phyloP scores from a whole-genome alignment of 2,888 invertebrate species.

The Macrophya alboannulata region DNA sequence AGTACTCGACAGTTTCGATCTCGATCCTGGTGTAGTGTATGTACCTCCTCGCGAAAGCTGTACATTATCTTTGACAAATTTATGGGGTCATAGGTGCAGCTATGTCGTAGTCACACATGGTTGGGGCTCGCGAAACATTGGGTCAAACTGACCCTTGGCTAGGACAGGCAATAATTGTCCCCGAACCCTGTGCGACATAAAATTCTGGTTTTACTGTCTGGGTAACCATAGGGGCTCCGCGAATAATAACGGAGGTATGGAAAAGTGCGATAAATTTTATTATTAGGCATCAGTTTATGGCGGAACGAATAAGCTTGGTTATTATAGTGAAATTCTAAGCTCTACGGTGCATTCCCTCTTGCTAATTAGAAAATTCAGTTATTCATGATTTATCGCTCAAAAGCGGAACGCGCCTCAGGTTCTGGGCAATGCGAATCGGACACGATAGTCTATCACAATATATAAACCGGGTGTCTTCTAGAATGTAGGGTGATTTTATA shows the following conservation, averaged over 20 bases:
- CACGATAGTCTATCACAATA: background rate
- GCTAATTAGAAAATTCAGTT: conserved; percentile 17
- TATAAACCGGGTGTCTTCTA: background rate
- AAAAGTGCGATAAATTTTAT: background rate
- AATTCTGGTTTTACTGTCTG: background rate
- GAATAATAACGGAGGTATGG: background rate
- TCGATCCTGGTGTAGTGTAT: background rate
- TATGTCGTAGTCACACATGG: background rate
- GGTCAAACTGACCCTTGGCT: background rate
- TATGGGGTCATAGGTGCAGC: background rate
- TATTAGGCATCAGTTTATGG: background rate
- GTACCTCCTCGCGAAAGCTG: background rate
- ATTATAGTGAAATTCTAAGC: background rate
- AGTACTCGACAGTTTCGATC: conserved; percentile 27
- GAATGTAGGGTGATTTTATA: background rate
- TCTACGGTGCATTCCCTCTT: background rate
- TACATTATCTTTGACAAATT: background rate
- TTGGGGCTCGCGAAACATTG: background rate
- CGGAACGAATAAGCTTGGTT: background rate
- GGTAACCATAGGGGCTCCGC: background rate
- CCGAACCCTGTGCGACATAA: background rate
- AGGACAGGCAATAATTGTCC: background rate
- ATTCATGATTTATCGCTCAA: background rate
- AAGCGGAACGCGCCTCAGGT: background rate
- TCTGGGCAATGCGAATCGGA: background rate